Evolutionary conservation across 2,888 invertebrate species (phyloP).

Genomic region (Cerceris rybyensis): DNA sequence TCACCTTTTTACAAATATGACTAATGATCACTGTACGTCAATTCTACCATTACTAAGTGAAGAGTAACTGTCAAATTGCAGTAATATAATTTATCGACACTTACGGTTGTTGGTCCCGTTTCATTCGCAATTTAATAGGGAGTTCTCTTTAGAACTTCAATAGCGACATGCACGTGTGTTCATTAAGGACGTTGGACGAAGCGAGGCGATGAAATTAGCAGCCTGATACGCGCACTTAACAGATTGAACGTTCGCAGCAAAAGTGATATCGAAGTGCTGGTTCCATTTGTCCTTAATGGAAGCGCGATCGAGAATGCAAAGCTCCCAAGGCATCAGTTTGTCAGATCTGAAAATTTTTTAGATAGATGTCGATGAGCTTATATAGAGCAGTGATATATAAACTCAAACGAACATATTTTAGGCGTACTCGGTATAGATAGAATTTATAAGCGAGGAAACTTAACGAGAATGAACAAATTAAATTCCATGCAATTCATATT

Average conservation of each 20-base stretch:
- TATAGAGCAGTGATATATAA: not conserved
- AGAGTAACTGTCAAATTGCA: not conserved
- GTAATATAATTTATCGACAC: not conserved
- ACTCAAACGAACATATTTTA: not conserved
- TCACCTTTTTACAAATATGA: too few species aligned
- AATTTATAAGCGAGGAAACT: too few species aligned
- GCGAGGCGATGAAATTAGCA: conserved; percentile 42
- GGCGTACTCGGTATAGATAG: too few species aligned
- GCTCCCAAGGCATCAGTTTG: not conserved
- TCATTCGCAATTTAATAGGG: conserved; percentile 27
- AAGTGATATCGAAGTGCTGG: conserved; percentile 7
- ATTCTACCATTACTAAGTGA: not conserved
- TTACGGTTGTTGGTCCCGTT: not conserved
- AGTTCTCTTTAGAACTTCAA: not conserved
- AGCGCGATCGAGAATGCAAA: conserved; percentile 10
- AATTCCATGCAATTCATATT: too few species aligned
- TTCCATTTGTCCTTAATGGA: conserved; percentile 48
- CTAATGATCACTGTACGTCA: too few species aligned
- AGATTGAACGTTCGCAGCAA: conserved; percentile 25
- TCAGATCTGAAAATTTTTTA: conserved; percentile 16
- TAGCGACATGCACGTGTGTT: conserved; percentile 4
- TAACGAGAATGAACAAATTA: too few species aligned
- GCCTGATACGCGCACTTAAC: conserved; percentile 40
- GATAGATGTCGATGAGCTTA: conserved; percentile 16
- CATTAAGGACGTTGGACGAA: conserved; percentile 33